Evolutionary conservation across 2,113 vertebrate genomes (phyloP).

Genomic region (Eclectus roratus): DNA sequence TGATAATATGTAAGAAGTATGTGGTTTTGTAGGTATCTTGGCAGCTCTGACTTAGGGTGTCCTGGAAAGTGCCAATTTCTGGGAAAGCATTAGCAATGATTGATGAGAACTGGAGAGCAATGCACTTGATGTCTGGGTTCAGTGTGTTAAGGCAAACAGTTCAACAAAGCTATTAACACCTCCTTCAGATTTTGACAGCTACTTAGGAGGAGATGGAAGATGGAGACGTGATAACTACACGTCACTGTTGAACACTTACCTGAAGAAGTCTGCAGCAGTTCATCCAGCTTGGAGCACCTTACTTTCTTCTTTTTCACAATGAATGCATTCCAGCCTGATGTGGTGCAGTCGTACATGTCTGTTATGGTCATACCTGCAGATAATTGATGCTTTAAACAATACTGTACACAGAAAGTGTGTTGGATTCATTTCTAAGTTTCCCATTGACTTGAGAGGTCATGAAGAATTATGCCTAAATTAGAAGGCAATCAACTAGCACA

Average conservation of each 20-base stretch:
- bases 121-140: background rate
- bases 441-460: background rate
- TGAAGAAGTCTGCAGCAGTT: slow-evolving; percentile 33
- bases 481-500: background rate
- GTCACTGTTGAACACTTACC: slow-evolving; percentile 51
- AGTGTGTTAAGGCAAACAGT: background rate
- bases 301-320: background rate
- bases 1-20: background rate
- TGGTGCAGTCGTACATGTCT: slow-evolving; percentile 39
- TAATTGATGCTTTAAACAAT: background rate
- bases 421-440: background rate
- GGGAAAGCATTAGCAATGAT: background rate
- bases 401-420: background rate
- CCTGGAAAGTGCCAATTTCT: background rate
- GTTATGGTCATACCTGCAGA: slow-evolving; percentile 38
- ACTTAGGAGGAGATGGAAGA: background rate
- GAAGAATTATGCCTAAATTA: background rate
- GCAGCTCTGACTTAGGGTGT: background rate
- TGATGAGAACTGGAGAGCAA: background rate
- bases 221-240: background rate
- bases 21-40: background rate
- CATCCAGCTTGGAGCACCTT: slow-evolving; percentile 56
- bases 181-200: background rate
- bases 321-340: background rate
- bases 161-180: background rate